Percentiles rank a stretch among this genome's conserved stretches.
Evolutionary conservation across 2,113 vertebrate species (phyloP).

Genomic region (Excalfactoria chinensis): DNA sequence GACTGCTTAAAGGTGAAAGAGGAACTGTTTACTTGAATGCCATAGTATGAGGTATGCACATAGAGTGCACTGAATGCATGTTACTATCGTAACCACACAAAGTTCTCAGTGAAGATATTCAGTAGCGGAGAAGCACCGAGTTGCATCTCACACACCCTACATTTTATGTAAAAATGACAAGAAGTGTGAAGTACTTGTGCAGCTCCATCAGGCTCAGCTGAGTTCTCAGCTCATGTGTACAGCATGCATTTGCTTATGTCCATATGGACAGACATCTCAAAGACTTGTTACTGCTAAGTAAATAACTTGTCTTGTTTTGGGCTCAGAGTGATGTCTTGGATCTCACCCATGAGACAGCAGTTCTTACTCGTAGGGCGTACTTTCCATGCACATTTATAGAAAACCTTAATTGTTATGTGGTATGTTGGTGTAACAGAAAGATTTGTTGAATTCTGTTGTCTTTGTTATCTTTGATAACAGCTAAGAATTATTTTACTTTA

Average conservation of each 20-base stretch:
- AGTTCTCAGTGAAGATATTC: neutral
- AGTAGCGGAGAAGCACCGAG: fast-evolving
- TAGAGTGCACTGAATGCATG: fast-evolving
- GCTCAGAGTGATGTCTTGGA: neutral
- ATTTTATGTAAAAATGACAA: fast-evolving
- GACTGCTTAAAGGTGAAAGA: neutral
- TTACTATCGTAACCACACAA: fast-evolving
- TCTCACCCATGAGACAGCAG: neutral
- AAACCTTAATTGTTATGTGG: fast-evolving
- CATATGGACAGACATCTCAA: neutral
- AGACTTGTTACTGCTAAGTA: neutral
- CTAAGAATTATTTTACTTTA: neutral
- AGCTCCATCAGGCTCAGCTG: neutral
- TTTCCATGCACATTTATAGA: neutral
- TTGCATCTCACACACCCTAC: neutral
- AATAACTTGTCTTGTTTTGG: neutral
- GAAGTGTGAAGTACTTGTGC: neutral
- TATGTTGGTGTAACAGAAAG: neutral
- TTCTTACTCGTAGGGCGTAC: neutral
- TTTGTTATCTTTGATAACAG: neutral
- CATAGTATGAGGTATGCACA: fast-evolving
- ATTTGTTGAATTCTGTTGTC: neutral
- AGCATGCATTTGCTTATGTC: neutral
- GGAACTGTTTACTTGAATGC: neutral
- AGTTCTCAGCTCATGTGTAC: neutral